Conservation (phyloP, 2,113 vertebrate species). For the Phaethornis superciliosus region DNA sequence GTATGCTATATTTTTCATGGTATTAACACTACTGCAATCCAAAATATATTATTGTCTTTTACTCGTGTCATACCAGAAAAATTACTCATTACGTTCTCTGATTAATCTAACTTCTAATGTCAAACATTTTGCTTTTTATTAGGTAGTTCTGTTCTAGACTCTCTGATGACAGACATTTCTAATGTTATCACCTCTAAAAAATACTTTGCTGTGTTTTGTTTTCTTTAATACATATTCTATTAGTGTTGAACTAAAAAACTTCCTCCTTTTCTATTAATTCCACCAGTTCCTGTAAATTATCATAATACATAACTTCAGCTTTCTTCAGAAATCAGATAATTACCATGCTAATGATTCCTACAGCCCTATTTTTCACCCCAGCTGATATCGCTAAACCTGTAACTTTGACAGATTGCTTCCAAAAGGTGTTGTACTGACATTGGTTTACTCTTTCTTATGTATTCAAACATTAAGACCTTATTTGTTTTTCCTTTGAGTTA, state of each 20-base stretch:
- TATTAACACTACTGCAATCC: background rate
- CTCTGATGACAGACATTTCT: background rate
- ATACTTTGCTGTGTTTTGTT: fast-evolving
- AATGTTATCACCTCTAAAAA: background rate
- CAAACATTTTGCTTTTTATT: background rate
- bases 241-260: background rate
- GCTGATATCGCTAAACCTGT: background rate
- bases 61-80: background rate
- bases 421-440: background rate
- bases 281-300: background rate
- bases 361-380: too few relatives aligned
- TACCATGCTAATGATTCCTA: background rate
- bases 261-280: background rate
- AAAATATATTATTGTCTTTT: background rate
- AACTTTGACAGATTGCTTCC: background rate
- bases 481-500: background rate
- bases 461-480: background rate
- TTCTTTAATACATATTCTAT: background rate
- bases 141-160: background rate
- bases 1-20: background rate
- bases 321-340: background rate
- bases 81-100: background rate
- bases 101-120: background rate
- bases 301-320: background rate
- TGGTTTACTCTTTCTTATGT: background rate